phyloP scores from a whole-genome alignment of 2,888 invertebrate species.

The Rugalucina vietnamica region DNA sequence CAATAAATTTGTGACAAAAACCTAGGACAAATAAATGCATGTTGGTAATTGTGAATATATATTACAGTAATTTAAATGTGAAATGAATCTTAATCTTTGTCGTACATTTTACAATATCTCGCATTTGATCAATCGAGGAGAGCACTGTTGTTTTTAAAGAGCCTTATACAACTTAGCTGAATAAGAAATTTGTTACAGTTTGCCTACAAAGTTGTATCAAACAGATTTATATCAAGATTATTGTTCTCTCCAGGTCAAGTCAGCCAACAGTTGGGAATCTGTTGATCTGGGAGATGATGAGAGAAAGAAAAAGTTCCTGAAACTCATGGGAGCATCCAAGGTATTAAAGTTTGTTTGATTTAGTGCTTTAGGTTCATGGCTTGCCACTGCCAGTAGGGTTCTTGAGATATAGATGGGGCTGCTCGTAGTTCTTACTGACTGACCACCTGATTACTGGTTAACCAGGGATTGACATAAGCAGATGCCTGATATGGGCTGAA shows the following conservation, averaged over 20 bases:
- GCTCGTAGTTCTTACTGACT: too few species aligned
- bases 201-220: neutral
- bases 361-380: too few species aligned
- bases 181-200: neutral
- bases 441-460: too few species aligned
- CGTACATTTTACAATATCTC: neutral
- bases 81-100: neutral
- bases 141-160: neutral
- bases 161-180: neutral
- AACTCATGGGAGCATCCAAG: conserved; percentile 83
- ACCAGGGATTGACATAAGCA: too few species aligned
- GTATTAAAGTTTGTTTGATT: too few species aligned
- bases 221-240: neutral
- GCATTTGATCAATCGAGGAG: neutral
- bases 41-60: too few species aligned
- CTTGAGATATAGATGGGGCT: too few species aligned
- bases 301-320: conserved; percentile 82
- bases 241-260: conserved; percentile 75
- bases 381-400: too few species aligned
- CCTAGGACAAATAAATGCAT: too few species aligned
- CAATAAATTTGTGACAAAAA: too few species aligned
- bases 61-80: neutral
- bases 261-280: conserved; percentile 83
- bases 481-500: too few species aligned
- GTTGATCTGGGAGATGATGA: conserved; percentile 82